A percentile compares a stretch with the other conserved stretches of the same genome.
Evolutionary conservation across 2,888 invertebrate species (phyloP).

Genomic region (Ophraella communa): DNA sequence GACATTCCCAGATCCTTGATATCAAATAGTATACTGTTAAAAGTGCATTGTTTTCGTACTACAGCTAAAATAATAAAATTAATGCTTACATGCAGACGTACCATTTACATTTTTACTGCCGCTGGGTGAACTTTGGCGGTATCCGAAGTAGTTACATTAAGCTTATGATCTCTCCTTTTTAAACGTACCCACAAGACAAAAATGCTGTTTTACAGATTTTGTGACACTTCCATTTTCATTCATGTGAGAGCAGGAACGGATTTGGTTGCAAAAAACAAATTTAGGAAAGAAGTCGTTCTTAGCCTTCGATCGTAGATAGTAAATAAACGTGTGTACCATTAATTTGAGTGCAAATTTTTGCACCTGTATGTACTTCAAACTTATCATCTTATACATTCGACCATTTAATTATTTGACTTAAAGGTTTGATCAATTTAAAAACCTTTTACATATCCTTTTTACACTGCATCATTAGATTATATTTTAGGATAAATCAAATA

Average conservation of each 20-base stretch:
- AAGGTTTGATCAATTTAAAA: too few relatives aligned
- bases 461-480: too few relatives aligned
- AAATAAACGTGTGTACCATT: too few relatives aligned
- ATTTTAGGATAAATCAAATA: too few relatives aligned
- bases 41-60: constrained; percentile 35
- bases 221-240: constrained; percentile 50
- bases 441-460: too few relatives aligned
- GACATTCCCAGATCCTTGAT: neutral
- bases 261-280: constrained; percentile 35
- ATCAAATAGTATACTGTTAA: constrained; percentile 15
- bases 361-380: too few relatives aligned
- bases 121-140: constrained; percentile 51
- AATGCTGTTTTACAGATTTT: constrained; percentile 49
- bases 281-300: too few relatives aligned
- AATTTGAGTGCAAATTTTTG: too few relatives aligned
- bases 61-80: constrained; percentile 46
- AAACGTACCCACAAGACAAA: constrained; percentile 48
- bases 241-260: constrained; percentile 38
- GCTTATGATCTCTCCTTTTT: constrained; percentile 47
- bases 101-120: constrained; percentile 53
- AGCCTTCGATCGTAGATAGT: too few relatives aligned
- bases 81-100: constrained; percentile 45
- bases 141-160: constrained; percentile 37
- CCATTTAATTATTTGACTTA: too few relatives aligned
- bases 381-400: too few relatives aligned